Percentiles rank a stretch among this genome's conserved stretches.
phyloP scores from a whole-genome alignment of 1,140 invertebrate genomes.

The Saccostrea glomerata region DNA sequence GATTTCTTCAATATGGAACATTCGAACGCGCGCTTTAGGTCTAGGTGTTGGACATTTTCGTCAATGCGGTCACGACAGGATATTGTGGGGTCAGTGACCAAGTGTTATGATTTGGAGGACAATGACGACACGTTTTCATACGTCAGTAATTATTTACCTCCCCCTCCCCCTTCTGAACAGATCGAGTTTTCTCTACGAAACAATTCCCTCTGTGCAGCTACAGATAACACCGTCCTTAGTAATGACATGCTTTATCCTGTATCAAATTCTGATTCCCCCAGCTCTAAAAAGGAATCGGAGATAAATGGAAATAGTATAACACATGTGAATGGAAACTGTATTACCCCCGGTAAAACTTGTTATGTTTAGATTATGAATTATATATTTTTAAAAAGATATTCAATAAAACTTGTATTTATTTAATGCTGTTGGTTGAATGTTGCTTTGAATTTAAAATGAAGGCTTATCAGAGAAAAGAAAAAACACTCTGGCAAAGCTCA shows the following conservation, averaged over 20 bases:
- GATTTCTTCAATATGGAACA: not conserved
- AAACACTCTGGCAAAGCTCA: too few species aligned
- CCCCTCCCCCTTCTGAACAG: conserved; percentile 22
- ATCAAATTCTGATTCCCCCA: conserved; percentile 17
- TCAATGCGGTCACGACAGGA: conserved; percentile 61
- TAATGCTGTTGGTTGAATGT: too few species aligned
- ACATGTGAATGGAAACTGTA: not conserved
- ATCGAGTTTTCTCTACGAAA: conserved; percentile 40
- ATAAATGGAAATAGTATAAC: not conserved
- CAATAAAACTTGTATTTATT: too few species aligned
- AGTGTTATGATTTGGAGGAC: conserved; percentile 65
- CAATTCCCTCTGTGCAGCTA: conserved; percentile 17
- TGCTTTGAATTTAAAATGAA: too few species aligned
- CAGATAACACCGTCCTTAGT: conserved; percentile 54
- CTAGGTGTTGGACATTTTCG: conserved; percentile 49
- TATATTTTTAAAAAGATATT: too few species aligned
- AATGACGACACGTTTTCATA: conserved; percentile 64
- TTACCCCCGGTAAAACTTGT: conserved; percentile 8
- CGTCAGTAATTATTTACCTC: conserved; percentile 62
- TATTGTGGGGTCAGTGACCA: conserved; percentile 66
- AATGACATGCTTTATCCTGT: conserved; percentile 64
- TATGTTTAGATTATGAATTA: not conserved
- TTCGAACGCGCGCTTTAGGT: conserved; percentile 6
- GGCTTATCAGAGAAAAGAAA: too few species aligned
- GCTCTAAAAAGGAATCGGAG: not conserved